Conservation (phyloP, 1,140 invertebrate genomes). For the Chymomyza costata region DNA sequence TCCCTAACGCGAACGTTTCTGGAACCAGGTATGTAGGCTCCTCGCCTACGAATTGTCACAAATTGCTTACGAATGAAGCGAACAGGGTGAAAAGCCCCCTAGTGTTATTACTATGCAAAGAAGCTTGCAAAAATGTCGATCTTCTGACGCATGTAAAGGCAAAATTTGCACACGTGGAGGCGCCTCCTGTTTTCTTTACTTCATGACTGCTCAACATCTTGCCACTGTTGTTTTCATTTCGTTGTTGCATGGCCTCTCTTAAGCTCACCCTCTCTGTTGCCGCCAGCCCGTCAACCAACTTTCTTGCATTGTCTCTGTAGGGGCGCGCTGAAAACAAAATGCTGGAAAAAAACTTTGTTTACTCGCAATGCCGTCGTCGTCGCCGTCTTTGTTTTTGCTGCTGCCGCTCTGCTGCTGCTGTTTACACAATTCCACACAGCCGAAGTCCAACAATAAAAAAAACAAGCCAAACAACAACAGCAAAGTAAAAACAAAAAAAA, state of each 20-base stretch:
- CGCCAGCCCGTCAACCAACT: constrained; percentile 29
- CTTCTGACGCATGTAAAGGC: no score
- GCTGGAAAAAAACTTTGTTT: constrained; percentile 44
- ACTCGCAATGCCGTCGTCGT: constrained; percentile 62
- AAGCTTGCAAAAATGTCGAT: no score
- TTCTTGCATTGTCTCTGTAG: constrained; percentile 65
- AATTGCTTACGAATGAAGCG: no score
- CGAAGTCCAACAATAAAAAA: constrained; percentile 56
- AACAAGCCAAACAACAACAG: constrained; percentile 29
- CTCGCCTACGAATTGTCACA: no score
- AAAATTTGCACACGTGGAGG: no score
- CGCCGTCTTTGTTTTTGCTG: constrained; percentile 21
- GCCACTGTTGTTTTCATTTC: neutral
- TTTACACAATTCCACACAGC: constrained; percentile 63
- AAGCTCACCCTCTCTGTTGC: neutral
- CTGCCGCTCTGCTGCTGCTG: constrained; percentile 51
- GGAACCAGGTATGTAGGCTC: no score
- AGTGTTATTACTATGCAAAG: no score
- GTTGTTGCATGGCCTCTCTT: neutral
- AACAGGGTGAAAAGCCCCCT: no score
- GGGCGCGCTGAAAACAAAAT: constrained; percentile 36
- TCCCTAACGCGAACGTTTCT: no score
- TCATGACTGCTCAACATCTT: no score
- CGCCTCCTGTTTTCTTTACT: no score
- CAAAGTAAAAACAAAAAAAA: constrained; percentile 24